A percentile compares a stretch with the other conserved stretches of the same genome.
Conservation (phyloP, 2,888 invertebrate genomes). For the Drosophila pseudotalamancana region DNA sequence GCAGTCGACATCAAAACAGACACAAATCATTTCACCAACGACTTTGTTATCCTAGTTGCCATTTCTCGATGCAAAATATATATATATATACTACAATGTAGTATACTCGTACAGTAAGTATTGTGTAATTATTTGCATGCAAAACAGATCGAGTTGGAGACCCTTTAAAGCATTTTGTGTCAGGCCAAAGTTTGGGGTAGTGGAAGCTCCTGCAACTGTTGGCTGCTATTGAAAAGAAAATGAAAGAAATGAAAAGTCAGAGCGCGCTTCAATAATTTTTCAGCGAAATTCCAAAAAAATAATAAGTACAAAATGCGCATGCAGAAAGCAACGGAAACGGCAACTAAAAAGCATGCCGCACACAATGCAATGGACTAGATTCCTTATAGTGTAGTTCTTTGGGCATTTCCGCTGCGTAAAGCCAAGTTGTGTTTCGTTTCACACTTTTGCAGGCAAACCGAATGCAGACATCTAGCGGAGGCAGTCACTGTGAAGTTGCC, state of each 20-base stretch:
- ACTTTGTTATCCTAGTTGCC: neutral
- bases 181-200: constrained; percentile 3
- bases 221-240: constrained; percentile 53
- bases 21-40: constrained; percentile 3
- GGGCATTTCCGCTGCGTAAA: constrained; percentile 60
- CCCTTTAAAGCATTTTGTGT: constrained; percentile 4
- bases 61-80: neutral
- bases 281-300: constrained; percentile 28
- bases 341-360: constrained; percentile 46
- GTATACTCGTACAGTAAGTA: neutral
- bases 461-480: constrained; percentile 51
- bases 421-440: constrained; percentile 53
- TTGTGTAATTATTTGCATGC: constrained; percentile 21
- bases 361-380: constrained; percentile 57
- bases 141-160: constrained; percentile 9
- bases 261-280: constrained; percentile 64
- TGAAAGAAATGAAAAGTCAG: constrained; percentile 60
- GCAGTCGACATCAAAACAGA: constrained; percentile 3
- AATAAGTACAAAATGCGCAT: constrained; percentile 59
- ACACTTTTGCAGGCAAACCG: constrained; percentile 57
- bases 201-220: constrained; percentile 15
- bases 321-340: constrained; percentile 55
- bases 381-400: constrained; percentile 39
- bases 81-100: neutral
- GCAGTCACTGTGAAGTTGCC: constrained; percentile 20